Percentiles rank a stretch among this genome's conserved stretches.
Conservation (phyloP, 2,888 invertebrate species). For the Epinotia ramella region DNA sequence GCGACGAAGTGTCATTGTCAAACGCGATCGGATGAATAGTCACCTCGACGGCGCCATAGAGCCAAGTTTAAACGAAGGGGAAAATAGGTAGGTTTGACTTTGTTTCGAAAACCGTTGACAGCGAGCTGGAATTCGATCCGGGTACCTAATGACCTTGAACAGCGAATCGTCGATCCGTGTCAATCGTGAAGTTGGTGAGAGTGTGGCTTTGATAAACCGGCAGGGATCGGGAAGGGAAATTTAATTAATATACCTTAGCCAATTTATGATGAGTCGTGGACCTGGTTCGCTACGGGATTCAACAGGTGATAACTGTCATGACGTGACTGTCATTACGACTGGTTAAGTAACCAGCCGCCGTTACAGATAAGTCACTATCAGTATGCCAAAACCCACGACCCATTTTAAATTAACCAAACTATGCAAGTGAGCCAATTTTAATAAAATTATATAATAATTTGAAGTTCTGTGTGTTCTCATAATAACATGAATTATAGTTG, state of each 20-base stretch:
- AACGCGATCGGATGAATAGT: no score
- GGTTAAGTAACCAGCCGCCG: neutral
- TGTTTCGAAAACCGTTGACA: no score
- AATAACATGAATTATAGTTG: conserved; percentile 27
- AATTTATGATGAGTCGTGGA: neutral
- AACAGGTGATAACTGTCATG: neutral
- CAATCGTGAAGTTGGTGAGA: neutral
- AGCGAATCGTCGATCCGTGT: neutral
- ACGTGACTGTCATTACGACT: neutral
- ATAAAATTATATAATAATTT: neutral
- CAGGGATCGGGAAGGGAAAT: conserved; percentile 3
- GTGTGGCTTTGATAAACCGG: neutral
- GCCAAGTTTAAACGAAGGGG: no score
- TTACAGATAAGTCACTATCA: neutral
- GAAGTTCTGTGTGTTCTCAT: conserved; percentile 19
- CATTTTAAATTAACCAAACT: neutral
- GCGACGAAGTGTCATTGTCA: no score
- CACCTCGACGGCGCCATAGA: no score
- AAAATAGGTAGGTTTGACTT: no score
- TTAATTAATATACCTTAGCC: neutral
- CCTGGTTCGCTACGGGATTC: neutral
- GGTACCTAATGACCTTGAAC: neutral
- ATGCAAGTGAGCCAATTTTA: conserved; percentile 1
- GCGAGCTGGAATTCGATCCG: no score
- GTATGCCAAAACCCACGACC: neutral